Evolutionary conservation across 1,140 invertebrate genomes (phyloP).

Genomic region (Odontomachus brunneus): DNA sequence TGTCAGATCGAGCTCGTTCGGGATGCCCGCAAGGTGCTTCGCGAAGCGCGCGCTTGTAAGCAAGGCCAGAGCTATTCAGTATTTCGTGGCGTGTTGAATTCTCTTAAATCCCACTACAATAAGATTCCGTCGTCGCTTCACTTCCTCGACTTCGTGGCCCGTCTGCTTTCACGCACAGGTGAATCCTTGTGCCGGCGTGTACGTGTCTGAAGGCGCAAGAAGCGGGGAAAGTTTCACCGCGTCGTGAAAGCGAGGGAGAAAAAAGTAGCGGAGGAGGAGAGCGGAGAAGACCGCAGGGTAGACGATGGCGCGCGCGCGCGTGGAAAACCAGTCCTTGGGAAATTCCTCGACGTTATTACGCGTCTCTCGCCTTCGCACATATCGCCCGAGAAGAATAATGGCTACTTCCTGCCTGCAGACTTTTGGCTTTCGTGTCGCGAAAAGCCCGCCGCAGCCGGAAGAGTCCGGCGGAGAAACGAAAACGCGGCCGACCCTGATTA

Average conservation of each 20-base stretch:
- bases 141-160: conserved; percentile 53
- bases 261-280: not conserved
- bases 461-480: conserved; percentile 44
- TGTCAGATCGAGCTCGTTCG: conserved; percentile 10
- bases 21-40: conserved; percentile 49
- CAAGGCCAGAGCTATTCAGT: conserved; percentile 52
- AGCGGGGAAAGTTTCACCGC: conserved; percentile 40
- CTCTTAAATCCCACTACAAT: conserved; percentile 61
- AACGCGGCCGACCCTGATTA: conserved; percentile 27
- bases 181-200: conserved; percentile 34
- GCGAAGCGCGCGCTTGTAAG: conserved; percentile 32
- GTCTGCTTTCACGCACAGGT: conserved; percentile 58
- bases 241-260: conserved; percentile 9
- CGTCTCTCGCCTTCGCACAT: conserved; percentile 63
- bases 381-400: conserved; percentile 78
- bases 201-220: conserved; percentile 49
- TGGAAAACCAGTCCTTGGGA: conserved; percentile 57
- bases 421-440: conserved; percentile 60
- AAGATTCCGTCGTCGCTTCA: conserved; percentile 51
- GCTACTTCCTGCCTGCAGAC: conserved; percentile 74
- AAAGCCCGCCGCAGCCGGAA: conserved; percentile 60
- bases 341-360: conserved; percentile 77
- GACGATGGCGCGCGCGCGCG: not conserved
- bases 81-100: conserved; percentile 58
- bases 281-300: conserved; percentile 11